Conservation (phyloP, 1,140 invertebrate genomes). For the Papilio polyxenes region DNA sequence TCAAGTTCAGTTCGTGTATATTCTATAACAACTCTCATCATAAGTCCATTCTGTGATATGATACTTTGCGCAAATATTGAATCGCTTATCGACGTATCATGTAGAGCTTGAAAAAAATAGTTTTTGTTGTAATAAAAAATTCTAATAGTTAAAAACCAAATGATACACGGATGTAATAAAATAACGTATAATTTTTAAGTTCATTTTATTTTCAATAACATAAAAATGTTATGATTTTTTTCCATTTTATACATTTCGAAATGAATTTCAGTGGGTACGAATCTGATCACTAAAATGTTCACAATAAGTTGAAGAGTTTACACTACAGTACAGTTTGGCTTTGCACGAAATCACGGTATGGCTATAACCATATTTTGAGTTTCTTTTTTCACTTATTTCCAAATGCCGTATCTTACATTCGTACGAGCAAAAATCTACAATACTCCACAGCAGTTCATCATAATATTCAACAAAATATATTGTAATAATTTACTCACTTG, state of each 20-base stretch:
- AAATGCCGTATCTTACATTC: slow-evolving; percentile 73
- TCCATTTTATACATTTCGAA: slow-evolving; percentile 78
- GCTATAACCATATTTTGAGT: slow-evolving; percentile 60
- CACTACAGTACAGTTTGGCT: slow-evolving; percentile 74
- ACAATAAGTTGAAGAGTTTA: slow-evolving; percentile 68
- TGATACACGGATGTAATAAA: slow-evolving; percentile 45
- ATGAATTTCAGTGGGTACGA: slow-evolving; percentile 74
- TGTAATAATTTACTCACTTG: slow-evolving; percentile 72
- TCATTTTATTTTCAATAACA: slow-evolving; percentile 83
- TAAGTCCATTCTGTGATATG: too few species aligned
- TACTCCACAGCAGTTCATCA: slow-evolving; percentile 73
- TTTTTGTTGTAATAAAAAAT: too few species aligned
- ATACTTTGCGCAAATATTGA: too few species aligned
- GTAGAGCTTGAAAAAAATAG: too few species aligned
- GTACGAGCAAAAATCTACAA: slow-evolving; percentile 71
- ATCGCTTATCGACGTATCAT: too few species aligned
- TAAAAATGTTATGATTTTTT: slow-evolving; percentile 82
- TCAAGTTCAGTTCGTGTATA: too few species aligned
- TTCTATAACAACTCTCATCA: too few species aligned
- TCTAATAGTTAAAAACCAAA: neutral
- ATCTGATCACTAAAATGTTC: slow-evolving; percentile 72
- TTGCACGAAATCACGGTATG: slow-evolving; percentile 66
- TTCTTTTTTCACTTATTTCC: slow-evolving; percentile 79
- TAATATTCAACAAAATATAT: slow-evolving; percentile 78
- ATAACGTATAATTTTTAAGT: slow-evolving; percentile 75